These are phyloP conservation scores for Hypena proboscidalis DNA, from an alignment of 2,888 invertebrate species.

Conservation along the genomic window DNA sequence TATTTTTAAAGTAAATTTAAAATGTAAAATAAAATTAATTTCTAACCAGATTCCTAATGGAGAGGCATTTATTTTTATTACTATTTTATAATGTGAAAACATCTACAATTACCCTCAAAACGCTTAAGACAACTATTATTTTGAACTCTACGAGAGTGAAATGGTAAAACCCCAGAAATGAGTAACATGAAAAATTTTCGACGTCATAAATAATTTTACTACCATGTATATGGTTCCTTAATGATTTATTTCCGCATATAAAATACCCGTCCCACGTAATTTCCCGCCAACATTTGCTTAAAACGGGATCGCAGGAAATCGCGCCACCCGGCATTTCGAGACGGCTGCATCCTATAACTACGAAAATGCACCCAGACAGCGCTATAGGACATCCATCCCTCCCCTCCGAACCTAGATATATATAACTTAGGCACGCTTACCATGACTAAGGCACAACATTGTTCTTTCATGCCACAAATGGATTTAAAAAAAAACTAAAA, in stretches of 20 bases:
- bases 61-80: too few relatives aligned
- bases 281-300: slow-evolving; percentile 52
- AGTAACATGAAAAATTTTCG: slow-evolving; percentile 19
- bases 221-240: slow-evolving; percentile 17
- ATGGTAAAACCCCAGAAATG: slow-evolving; percentile 6
- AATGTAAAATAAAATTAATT: too few relatives aligned
- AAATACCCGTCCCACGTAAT: slow-evolving; percentile 43
- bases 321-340: slow-evolving; percentile 61
- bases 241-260: slow-evolving; percentile 36
- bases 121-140: too few relatives aligned
- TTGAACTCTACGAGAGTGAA: too few relatives aligned
- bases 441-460: slow-evolving; percentile 44
- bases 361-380: slow-evolving; percentile 76
- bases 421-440: slow-evolving; percentile 35
- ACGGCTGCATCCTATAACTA: slow-evolving; percentile 59
- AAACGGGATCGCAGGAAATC: slow-evolving; percentile 65
- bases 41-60: too few relatives aligned
- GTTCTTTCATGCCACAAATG: slow-evolving; percentile 24
- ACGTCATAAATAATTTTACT: slow-evolving; percentile 33
- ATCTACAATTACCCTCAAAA: too few relatives aligned
- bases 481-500: slow-evolving; percentile 33
- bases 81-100: too few relatives aligned
- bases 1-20: too few relatives aligned
- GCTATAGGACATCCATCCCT: slow-evolving; percentile 67
- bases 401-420: slow-evolving; percentile 47